Evolutionary conservation across 1,140 invertebrate genomes (phyloP), one percentile per base, ranked within the genome.

Genomic region (Trichonephila clavipes): DNA sequence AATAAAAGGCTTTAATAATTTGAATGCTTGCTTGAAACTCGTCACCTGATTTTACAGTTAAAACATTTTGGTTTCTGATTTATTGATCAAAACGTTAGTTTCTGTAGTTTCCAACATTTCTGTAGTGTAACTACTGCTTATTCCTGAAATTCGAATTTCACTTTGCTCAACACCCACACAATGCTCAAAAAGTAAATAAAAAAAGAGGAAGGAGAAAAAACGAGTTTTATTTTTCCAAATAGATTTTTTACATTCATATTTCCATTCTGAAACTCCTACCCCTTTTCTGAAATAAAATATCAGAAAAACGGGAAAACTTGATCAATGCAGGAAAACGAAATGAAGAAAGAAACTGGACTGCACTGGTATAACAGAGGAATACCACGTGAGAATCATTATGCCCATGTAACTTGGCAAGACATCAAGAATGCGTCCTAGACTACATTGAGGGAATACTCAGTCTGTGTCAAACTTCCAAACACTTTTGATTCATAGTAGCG

Each of bases 331-430:
- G 51, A 14, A 87, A 87, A 87, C 61, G 61, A 61, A 87, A 87
- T 58, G 64, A 66, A 88, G 87, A 88, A 72, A 51, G 40, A 88
- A 66, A 44, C 24, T 19, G 19, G 62, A n/a, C 24, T 34, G 61
- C 66, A 69, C 64, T 88, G 34, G 64, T 51, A 88, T 34, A 64
- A 88, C 64, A 88, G 28, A 34, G 62, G 19, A 58, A 83, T 83
- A 83, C 87, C 62, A 88, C 87, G 87, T 88, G 87, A 88, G 40
- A 88, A 88, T 88, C 64, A 69, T 88, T 88, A 69, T 44, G 51
- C 28, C 64, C 87, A 40, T 51, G 64, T 72, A 66, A 69, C 40
- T 88, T 88, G 87, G 87, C 87, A 88, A 66, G 61, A 58, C 87
- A 66, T 88, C 87, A 88, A 88, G 87, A 88, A 88, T 44, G 87